Base-by-base conservation (phyloP, 2,888 invertebrate species). In the Morpho deidamia region DNA sequence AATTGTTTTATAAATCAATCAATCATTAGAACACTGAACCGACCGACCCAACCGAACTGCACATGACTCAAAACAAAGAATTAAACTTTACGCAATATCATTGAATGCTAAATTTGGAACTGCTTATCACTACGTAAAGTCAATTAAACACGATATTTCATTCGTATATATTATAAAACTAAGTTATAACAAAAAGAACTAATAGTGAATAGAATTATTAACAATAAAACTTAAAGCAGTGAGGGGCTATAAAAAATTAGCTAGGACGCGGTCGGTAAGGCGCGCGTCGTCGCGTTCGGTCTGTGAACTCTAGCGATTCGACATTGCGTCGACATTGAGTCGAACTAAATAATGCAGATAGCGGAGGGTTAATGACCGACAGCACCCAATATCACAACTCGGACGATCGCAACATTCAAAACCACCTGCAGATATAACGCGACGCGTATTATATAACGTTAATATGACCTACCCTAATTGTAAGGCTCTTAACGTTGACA, bases 271-370 rank as follows among this genome's bases (percentile, higher is more conserved):
- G 72, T 66, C 72, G 76, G 76, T 72, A 73, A 78, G 78, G 78
- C 80, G 78, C 80, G 78, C 66, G 70, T 68, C 78, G 72, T 66
- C 75, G 76, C 76, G 69, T 76, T 71, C 70, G 86, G 87, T 85
- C 84, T 79, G 71, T 83, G 86, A 85, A 86, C 87, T 80, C 81
- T 74, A 72, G 76, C 74, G 77, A 72, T 74, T 80, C 85, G 88
- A 88, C 88, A 85, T 89, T 88, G 87, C 73, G 78, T 74, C 84
- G 87, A 79, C 87, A 83, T 87, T 88, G 82, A 76, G 82, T 72
- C 81, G 79, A 76, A 82, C 85, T 78, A 83, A 87, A 86, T 84
- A 83, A 84, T 83, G 82, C 80, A 86, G 88, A 88, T 88, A 89
- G 84, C 84, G 71, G 69, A 75, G 71, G 85, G 83, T 86, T 78